phyloP scores from a whole-genome alignment of 1,140 invertebrate species.

The Drosophila persimilis region DNA sequence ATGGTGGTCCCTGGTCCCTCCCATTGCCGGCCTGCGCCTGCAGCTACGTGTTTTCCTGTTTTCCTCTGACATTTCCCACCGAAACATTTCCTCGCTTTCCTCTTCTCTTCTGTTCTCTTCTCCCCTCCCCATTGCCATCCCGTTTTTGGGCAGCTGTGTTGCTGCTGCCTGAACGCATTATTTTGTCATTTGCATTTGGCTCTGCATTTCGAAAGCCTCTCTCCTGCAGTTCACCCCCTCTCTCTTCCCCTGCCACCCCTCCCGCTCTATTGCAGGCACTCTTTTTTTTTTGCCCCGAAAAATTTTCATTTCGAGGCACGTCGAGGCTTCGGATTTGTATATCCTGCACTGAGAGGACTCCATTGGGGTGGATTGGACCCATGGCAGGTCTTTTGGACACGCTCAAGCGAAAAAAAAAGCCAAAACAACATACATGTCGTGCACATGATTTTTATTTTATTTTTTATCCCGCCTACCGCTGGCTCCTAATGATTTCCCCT shows the following conservation, averaged over 20 bases:
- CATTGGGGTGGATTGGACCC: too few species aligned
- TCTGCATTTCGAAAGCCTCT: slow-evolving; percentile 16
- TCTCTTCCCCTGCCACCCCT: too few species aligned
- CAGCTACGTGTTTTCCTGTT: slow-evolving; percentile 7
- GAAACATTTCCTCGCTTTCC: slow-evolving; percentile 20
- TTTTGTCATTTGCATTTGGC: slow-evolving; percentile 50
- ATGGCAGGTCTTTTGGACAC: too few species aligned
- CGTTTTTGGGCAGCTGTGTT: slow-evolving; percentile 8
- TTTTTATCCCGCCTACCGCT: too few species aligned
- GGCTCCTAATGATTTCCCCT: too few species aligned
- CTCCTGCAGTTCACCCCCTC: too few species aligned
- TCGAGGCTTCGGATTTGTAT: slow-evolving; percentile 12
- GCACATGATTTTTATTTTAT: too few species aligned
- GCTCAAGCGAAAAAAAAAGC: too few species aligned
- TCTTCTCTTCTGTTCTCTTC: too few species aligned
- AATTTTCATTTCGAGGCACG: slow-evolving; percentile 34
- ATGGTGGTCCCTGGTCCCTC: neutral
- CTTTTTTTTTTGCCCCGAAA: slow-evolving; percentile 7
- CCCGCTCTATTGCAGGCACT: too few species aligned
- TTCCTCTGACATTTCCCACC: slow-evolving; percentile 5
- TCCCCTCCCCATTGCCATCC: neutral
- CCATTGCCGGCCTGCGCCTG: neutral
- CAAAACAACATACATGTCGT: too few species aligned
- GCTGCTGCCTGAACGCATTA: slow-evolving; percentile 44
- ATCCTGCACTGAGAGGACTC: too few species aligned